A percentile compares a stretch with the other conserved stretches of the same genome.
phyloP scores from a whole-genome alignment of 1,140 invertebrate species.

The Drosophila mayri region DNA sequence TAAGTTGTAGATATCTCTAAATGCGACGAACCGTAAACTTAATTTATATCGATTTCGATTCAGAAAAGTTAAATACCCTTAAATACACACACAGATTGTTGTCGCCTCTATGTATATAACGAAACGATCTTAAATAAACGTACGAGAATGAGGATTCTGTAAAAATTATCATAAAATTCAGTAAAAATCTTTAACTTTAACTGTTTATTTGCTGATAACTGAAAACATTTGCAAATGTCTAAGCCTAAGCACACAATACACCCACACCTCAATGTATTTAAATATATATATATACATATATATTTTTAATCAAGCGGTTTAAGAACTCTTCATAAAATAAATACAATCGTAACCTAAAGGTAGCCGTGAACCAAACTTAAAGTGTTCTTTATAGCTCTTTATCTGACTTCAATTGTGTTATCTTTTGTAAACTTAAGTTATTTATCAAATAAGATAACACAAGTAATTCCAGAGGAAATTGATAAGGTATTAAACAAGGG shows the following conservation, averaged over 20 bases:
- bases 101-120: constrained; percentile 63
- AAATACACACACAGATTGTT: constrained; percentile 6
- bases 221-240: constrained; percentile 34
- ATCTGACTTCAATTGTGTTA: not conserved
- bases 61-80: constrained; percentile 11
- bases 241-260: constrained; percentile 32
- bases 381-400: not conserved
- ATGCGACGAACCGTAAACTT: constrained; percentile 32
- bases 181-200: constrained; percentile 25
- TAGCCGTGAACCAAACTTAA: constrained; percentile 68
- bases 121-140: constrained; percentile 41
- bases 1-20: constrained; percentile 76
- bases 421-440: not conserved
- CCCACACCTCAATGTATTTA: constrained; percentile 55
- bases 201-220: too few species aligned
- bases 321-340: constrained; percentile 70
- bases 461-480: not conserved
- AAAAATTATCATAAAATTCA: constrained; percentile 40
- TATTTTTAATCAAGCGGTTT: constrained; percentile 52
- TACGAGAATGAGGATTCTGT: constrained; percentile 49
- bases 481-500: not conserved
- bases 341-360: constrained; percentile 51
- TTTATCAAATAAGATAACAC: constrained; percentile 1
- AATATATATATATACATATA: constrained; percentile 39
- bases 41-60: constrained; percentile 38